These are phyloP conservation scores for Dasypolia templi DNA, from an alignment of 2,888 invertebrate species.

Conservation along the genomic window DNA sequence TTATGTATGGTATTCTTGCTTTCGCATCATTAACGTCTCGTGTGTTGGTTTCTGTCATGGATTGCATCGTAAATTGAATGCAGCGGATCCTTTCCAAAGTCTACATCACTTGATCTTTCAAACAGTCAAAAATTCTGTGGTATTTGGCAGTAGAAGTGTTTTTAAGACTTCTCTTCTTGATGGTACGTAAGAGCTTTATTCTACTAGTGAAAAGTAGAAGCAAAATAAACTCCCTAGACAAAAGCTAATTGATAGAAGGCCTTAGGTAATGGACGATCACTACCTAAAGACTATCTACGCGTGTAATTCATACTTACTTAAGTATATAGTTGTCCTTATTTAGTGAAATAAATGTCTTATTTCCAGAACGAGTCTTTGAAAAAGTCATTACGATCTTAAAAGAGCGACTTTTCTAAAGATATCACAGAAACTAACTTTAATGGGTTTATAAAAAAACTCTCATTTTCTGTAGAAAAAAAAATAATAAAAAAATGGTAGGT, in stretches of 20 bases:
- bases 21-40: slow-evolving; percentile 50
- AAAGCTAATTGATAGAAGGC: slow-evolving; percentile 22
- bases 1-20: slow-evolving; percentile 69
- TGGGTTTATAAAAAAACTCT: slow-evolving; percentile 12
- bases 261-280: slow-evolving; percentile 12
- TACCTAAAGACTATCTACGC: too few relatives aligned
- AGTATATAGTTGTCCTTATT: background rate
- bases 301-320: slow-evolving; percentile 7
- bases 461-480: background rate
- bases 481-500: too few relatives aligned
- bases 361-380: slow-evolving; percentile 1
- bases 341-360: background rate
- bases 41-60: slow-evolving; percentile 40
- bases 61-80: slow-evolving; percentile 46
- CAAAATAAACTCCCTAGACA: slow-evolving; percentile 16
- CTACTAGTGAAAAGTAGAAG: background rate
- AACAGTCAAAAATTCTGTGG: background rate
- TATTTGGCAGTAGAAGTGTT: background rate
- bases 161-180: slow-evolving; percentile 17
- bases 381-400: background rate
- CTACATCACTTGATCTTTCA: background rate
- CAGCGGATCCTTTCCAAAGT: background rate
- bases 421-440: background rate
- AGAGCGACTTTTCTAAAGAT: background rate
- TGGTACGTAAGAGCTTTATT: slow-evolving; percentile 6